Evolutionary conservation across 2,797 vertebrate species (phyloP).

Genomic region (Xiphorhynchus erythropygius): DNA sequence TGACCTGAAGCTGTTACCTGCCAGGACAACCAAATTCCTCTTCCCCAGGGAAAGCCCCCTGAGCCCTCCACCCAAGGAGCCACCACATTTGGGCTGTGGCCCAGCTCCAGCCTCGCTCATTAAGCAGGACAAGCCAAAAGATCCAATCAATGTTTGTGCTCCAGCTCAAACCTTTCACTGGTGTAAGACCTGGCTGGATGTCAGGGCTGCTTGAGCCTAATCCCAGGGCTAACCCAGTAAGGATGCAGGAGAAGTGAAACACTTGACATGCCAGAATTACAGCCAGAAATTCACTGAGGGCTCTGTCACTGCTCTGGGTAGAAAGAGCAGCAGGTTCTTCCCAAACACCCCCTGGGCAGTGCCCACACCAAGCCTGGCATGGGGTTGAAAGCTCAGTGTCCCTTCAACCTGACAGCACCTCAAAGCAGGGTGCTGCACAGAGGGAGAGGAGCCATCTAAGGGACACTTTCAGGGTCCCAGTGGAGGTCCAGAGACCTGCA

Average conservation of each 20-base stretch:
- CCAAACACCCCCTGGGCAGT: no score
- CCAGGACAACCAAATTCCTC: not conserved
- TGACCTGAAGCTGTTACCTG: not conserved
- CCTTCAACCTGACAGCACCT: not conserved
- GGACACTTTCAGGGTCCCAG: accelerated
- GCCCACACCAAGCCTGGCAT: not conserved
- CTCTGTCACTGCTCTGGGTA: not conserved
- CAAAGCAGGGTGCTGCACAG: not conserved
- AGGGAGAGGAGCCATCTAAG: not conserved
- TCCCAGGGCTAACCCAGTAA: not conserved
- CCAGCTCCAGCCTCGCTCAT: not conserved
- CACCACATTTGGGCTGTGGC: not conserved
- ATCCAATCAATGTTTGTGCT: not conserved
- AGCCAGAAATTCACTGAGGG: not conserved
- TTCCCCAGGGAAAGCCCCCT: not conserved
- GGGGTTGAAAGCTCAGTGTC: accelerated
- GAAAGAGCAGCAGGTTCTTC: not conserved
- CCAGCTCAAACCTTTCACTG: not conserved
- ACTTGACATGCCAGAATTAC: not conserved
- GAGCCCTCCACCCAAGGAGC: not conserved
- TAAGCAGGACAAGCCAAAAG: not conserved
- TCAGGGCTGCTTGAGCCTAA: not conserved
- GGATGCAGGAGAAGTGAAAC: not conserved
- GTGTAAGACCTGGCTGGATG: not conserved
- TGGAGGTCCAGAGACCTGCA: not conserved